A percentile compares a stretch with the other conserved stretches of the same genome.
Conservation (phyloP, 2,888 invertebrate species). For the Eudasyphora cyanicolor region DNA sequence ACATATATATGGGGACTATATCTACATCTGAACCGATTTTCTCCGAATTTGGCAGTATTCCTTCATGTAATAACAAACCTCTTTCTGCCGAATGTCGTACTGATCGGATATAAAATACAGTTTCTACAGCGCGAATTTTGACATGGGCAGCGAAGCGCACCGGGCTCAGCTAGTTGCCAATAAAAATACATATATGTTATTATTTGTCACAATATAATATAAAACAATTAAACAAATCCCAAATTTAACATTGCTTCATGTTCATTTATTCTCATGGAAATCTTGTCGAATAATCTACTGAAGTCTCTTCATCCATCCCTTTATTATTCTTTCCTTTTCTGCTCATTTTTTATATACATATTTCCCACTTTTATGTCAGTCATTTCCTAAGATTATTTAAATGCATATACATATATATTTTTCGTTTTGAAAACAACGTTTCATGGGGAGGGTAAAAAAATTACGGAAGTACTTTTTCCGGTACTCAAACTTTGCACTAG, state of each 20-base stretch:
- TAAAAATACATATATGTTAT: too few species aligned
- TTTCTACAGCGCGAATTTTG: too few species aligned
- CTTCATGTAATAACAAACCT: too few species aligned
- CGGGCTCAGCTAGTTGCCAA: too few species aligned
- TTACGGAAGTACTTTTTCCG: slow-evolving; percentile 62
- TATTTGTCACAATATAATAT: background rate
- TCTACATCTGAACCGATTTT: too few species aligned
- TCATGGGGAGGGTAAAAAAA: slow-evolving; percentile 45
- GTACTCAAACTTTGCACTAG: slow-evolving; percentile 49
- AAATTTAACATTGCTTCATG: too few species aligned
- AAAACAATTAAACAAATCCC: background rate
- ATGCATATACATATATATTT: background rate
- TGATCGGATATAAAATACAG: too few species aligned
- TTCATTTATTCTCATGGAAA: too few species aligned
- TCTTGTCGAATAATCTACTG: background rate
- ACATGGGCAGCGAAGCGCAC: too few species aligned
- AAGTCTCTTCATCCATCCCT: background rate
- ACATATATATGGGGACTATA: too few species aligned
- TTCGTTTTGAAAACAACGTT: slow-evolving; percentile 23
- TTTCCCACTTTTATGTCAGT: background rate
- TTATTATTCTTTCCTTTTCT: background rate
- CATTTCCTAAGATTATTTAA: slow-evolving; percentile 30
- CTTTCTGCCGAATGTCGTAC: too few species aligned
- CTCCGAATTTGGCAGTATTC: too few species aligned
- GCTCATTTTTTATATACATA: background rate